A percentile compares a stretch with the other conserved stretches of the same genome.
Conservation (phyloP, 2,113 vertebrate species). For the Odobenus rosmarus region DNA sequence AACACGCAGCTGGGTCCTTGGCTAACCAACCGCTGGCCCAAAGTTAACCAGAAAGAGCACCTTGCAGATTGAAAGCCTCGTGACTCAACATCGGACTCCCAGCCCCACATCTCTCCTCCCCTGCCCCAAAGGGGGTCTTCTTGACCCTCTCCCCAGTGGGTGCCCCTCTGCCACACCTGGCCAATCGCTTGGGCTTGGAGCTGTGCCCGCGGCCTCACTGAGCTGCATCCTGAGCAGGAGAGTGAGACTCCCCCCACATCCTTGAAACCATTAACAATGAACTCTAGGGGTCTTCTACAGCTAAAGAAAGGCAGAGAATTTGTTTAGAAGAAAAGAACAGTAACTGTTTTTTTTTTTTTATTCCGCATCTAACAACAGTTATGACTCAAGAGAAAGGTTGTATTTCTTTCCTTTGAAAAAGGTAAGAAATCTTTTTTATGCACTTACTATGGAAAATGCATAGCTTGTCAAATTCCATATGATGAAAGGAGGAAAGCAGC, state of each 20-base stretch:
- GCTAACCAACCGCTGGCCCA: neutral
- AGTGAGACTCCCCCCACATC: neutral
- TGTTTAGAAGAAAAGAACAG: slow-evolving; percentile 16
- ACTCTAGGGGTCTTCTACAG: neutral
- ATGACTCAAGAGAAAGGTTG: slow-evolving; percentile 48
- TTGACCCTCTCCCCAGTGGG: neutral
- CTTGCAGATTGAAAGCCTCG: neutral
- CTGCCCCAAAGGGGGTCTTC: neutral
- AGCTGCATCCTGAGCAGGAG: neutral
- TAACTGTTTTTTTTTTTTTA: neutral
- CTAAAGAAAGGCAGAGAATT: slow-evolving; percentile 27
- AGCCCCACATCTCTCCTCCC: neutral
- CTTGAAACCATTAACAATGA: slow-evolving; percentile 4
- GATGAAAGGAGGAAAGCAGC: neutral
- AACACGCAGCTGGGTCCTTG: neutral
- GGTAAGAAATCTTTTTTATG: slow-evolving; percentile 54
- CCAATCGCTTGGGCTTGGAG: neutral
- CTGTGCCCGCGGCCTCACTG: neutral
- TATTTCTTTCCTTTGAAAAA: slow-evolving; percentile 54
- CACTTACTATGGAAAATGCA: slow-evolving; percentile 44
- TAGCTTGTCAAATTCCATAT: slow-evolving; percentile 60
- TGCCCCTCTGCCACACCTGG: neutral
- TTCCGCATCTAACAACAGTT: slow-evolving; percentile 35
- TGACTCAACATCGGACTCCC: neutral
- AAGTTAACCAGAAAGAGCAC: neutral